Evolutionary conservation across 2,888 invertebrate genomes (phyloP), one percentile per base, ranked within the genome.

Genomic region (Protodeltote pygarga): DNA sequence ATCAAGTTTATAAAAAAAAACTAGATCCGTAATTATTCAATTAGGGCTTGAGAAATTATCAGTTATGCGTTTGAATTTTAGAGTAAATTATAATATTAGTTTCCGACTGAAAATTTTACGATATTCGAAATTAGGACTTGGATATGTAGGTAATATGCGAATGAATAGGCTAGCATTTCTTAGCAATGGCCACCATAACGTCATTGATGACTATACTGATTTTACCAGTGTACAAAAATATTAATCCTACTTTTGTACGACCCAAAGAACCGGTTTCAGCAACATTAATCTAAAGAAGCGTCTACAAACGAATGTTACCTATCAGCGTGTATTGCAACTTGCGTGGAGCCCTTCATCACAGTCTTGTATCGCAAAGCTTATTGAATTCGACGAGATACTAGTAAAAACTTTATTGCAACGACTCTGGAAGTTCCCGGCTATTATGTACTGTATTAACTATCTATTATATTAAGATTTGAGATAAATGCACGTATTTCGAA

Each of bases 351-450:
- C 41, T 25, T 45, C 46, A 34, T 27, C 39, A 55, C 64, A 42
- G 47, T 57, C 51, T 41, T 37, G 37, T 54, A 61, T 49, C 50
- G 47, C 52, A 50, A 78, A 77, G 73, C 72, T 67, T 79, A 75
- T 68, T 74, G 69, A 74, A 77, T 65, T 73, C 51, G 67, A 75
- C 75, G 75, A 76, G 69, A 72, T 73, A 76, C 69, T 68, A 72
- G 74, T 76, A 74, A 77, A 72, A 79, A 74, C 67, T 55, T 71
- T 77, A 78, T 79, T 78, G 80, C 76, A 77, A 75, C 57, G 54
- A 66, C 58, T 75, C 72, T 83, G 84, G 83, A 85, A 85, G 85
- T 84, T 77, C 66, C 74, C 65, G 73, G 75, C 80, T 71, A 69
- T 64, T 67, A n/a, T n/a, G n/a, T n/a, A 71, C 66, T 60, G 60